Conservation (phyloP, 1,140 invertebrate genomes). For the Drosophila bifasciata region DNA sequence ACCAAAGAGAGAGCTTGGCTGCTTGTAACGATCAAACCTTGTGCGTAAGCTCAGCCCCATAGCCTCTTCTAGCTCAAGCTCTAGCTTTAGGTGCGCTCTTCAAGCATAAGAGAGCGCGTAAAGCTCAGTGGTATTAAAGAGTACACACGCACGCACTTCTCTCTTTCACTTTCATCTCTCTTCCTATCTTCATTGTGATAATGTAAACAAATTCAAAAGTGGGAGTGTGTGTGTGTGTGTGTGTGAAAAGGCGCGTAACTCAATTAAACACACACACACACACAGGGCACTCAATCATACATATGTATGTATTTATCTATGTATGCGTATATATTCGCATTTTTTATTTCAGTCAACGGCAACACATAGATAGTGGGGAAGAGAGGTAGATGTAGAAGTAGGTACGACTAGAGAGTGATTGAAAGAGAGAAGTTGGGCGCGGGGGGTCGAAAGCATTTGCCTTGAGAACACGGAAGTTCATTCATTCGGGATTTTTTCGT, state of each 20-base stretch:
- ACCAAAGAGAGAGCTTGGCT: too few relatives aligned
- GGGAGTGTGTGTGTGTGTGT: slow-evolving; percentile 47
- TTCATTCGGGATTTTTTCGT: slow-evolving; percentile 23
- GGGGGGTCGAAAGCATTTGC: slow-evolving; percentile 35
- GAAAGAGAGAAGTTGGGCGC: slow-evolving; percentile 13
- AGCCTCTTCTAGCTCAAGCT: too few relatives aligned
- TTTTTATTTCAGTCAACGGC: slow-evolving; percentile 15
- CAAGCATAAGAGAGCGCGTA: too few relatives aligned
- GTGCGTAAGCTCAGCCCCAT: too few relatives aligned
- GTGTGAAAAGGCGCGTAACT: slow-evolving; percentile 28
- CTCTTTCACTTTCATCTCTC: neutral
- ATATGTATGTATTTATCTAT: slow-evolving; percentile 40
- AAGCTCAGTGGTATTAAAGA: slow-evolving; percentile 7
- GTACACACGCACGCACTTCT: neutral
- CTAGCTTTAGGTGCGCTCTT: too few relatives aligned
- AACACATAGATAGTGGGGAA: slow-evolving; percentile 18
- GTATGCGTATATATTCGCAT: slow-evolving; percentile 40
- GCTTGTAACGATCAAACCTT: too few relatives aligned
- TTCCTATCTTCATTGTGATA: slow-evolving; percentile 19
- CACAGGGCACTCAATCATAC: slow-evolving; percentile 17
- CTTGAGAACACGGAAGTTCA: slow-evolving; percentile 53
- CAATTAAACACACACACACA: slow-evolving; percentile 44
- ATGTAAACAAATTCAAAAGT: slow-evolving; percentile 56
- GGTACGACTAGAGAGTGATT: slow-evolving; percentile 1
- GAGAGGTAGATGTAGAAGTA: neutral